phyloP scores from a whole-genome alignment of 2,113 vertebrate species.

The Condylura cristata region DNA sequence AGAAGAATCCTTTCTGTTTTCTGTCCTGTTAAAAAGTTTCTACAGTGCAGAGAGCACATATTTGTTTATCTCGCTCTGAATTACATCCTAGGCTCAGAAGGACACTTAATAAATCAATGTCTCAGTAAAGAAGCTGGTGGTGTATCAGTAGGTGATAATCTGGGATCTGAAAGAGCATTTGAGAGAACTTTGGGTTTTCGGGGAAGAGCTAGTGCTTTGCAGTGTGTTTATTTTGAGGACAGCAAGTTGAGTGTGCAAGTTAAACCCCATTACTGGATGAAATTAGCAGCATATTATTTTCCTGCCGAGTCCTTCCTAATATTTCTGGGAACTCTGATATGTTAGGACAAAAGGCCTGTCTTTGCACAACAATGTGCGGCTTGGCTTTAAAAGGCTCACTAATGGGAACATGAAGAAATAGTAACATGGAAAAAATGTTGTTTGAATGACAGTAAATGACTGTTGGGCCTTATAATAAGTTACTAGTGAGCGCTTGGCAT shows the following conservation, averaged over 20 bases:
- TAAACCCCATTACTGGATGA: not conserved
- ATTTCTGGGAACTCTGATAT: constrained; percentile 51
- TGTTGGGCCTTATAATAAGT: not conserved
- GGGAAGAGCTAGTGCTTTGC: not conserved
- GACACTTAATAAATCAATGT: constrained; percentile 62
- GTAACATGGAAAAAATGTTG: constrained; percentile 1
- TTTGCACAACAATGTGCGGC: not conserved
- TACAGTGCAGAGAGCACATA: not conserved
- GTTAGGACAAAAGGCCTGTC: constrained; percentile 43
- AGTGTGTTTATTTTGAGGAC: constrained; percentile 37
- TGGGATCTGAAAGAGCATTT: constrained; percentile 16
- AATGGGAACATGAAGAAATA: constrained; percentile 24
- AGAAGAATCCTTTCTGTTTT: constrained; percentile 24
- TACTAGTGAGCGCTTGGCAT: not conserved
- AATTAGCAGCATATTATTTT: constrained; percentile 33
- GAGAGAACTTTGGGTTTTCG: not conserved
- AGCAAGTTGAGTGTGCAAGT: not conserved
- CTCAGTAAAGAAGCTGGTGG: not conserved
- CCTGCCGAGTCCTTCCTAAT: constrained; percentile 22
- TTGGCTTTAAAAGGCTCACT: constrained; percentile 42
- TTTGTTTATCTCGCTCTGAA: constrained; percentile 55
- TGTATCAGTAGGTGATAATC: constrained; percentile 44
- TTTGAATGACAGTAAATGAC: not conserved
- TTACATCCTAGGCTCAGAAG: constrained; percentile 29
- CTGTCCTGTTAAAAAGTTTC: not conserved